phyloP scores from a whole-genome alignment of 1,140 invertebrate species.

The Hesperophylax magnus region DNA sequence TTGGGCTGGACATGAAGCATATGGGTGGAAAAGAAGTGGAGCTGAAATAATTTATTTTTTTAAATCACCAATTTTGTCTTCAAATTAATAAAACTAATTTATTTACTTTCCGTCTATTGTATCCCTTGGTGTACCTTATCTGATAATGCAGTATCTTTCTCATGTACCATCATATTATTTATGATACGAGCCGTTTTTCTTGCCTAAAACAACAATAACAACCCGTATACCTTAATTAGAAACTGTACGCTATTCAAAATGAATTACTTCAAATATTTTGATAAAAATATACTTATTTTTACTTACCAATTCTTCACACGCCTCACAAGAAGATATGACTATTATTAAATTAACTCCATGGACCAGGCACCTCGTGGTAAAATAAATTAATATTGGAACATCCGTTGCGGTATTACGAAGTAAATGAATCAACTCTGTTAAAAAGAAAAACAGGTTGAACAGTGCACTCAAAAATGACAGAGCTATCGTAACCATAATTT shows the following conservation, averaged over 20 bases:
- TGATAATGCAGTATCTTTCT: neutral
- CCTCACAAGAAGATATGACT: conserved; percentile 3
- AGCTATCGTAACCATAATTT: neutral
- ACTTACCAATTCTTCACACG: conserved; percentile 17
- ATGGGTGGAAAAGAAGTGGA: conserved; percentile 31
- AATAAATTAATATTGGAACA: neutral
- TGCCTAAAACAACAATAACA: conserved; percentile 8
- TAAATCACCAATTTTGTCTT: too few species aligned
- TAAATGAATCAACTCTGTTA: neutral
- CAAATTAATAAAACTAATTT: too few species aligned
- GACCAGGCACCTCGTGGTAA: neutral
- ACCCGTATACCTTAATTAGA: too few species aligned
- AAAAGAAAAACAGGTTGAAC: neutral
- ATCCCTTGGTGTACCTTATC: neutral
- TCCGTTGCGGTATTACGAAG: neutral
- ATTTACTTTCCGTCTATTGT: too few species aligned
- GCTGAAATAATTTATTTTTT: neutral
- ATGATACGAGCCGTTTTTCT: neutral
- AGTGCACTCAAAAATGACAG: neutral
- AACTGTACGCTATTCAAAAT: too few species aligned
- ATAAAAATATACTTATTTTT: neutral
- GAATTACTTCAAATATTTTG: neutral
- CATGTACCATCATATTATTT: conserved; percentile 18
- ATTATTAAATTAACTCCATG: neutral
- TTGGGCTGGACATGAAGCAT: conserved; percentile 16